Evolutionary conservation across 2,797 vertebrate genomes (phyloP).

Genomic region (Pipistrellus pygmaeus): DNA sequence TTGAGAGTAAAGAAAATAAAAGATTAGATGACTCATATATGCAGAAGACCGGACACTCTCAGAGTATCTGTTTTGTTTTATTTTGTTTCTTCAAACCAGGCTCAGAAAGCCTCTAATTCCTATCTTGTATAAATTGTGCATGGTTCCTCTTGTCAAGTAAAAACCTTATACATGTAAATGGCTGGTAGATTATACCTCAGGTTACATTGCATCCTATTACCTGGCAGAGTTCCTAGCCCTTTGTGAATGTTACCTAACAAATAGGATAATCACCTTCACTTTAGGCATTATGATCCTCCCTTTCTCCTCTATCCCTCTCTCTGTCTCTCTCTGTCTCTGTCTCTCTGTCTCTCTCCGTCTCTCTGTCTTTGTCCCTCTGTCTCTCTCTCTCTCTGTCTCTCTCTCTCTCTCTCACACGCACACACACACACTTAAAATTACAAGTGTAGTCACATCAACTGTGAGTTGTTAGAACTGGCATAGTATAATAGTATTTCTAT

Average conservation of each 20-base stretch:
- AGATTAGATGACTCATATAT: background rate
- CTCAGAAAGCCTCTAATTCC: slow-evolving; percentile 45
- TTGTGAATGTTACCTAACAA: background rate
- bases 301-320: background rate
- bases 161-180: background rate
- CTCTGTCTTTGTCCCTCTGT: no score
- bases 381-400: no score
- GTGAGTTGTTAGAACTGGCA: background rate
- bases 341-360: no score
- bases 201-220: background rate
- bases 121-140: background rate
- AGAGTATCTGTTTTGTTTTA: background rate
- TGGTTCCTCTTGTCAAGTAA: slow-evolving; percentile 26
- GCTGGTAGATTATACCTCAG: background rate
- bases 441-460: background rate
- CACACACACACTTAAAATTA: background rate
- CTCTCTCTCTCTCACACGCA: background rate
- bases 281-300: background rate
- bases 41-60: background rate
- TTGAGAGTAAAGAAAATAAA: background rate
- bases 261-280: background rate
- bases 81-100: slow-evolving; percentile 11
- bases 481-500: background rate
- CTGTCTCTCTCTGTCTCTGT: no score
- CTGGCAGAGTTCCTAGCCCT: background rate